Percentiles rank a stretch among this genome's conserved stretches.
Evolutionary conservation across 1,140 invertebrate species (phyloP).

Genomic region (Potamilus streckersoni): DNA sequence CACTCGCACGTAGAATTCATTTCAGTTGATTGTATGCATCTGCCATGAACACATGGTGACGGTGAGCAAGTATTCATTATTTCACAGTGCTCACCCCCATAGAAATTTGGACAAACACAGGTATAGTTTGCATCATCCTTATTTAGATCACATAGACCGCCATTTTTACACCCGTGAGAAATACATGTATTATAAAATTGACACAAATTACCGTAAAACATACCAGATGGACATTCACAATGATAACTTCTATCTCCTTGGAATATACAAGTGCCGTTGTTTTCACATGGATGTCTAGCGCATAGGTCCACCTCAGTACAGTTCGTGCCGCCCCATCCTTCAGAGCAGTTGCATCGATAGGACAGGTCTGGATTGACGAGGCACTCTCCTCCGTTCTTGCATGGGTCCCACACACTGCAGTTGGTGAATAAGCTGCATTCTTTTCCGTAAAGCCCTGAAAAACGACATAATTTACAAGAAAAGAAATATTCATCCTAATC

Average conservation of each 20-base stretch:
- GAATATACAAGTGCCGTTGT: constrained; percentile 41
- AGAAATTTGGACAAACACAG: constrained; percentile 77
- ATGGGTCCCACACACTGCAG: constrained; percentile 23
- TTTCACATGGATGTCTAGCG: constrained; percentile 39
- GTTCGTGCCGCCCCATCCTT: constrained; percentile 43
- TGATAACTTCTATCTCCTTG: constrained; percentile 39
- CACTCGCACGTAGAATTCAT: constrained; percentile 81
- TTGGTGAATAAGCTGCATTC: constrained; percentile 18
- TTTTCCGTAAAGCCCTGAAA: constrained; percentile 22
- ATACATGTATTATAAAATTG: constrained; percentile 61
- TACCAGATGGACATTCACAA: constrained; percentile 71
- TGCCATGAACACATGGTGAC: constrained; percentile 61
- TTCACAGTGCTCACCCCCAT: constrained; percentile 71
- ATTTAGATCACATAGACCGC: constrained; percentile 79
- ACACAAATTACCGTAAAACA: constrained; percentile 62
- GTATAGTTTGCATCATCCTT: constrained; percentile 27
- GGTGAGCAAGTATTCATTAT: constrained; percentile 36
- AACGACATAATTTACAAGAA: background rate
- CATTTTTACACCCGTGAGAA: constrained; percentile 85
- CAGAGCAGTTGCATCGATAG: constrained; percentile 41
- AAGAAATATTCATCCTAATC: too few relatives aligned
- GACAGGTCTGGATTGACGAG: constrained; percentile 14
- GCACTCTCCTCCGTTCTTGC: constrained; percentile 21
- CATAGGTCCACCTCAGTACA: constrained; percentile 47
- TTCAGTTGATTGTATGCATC: constrained; percentile 41